phyloP scores from a whole-genome alignment of 2,888 invertebrate species.

The Eristalis arbustorum region DNA sequence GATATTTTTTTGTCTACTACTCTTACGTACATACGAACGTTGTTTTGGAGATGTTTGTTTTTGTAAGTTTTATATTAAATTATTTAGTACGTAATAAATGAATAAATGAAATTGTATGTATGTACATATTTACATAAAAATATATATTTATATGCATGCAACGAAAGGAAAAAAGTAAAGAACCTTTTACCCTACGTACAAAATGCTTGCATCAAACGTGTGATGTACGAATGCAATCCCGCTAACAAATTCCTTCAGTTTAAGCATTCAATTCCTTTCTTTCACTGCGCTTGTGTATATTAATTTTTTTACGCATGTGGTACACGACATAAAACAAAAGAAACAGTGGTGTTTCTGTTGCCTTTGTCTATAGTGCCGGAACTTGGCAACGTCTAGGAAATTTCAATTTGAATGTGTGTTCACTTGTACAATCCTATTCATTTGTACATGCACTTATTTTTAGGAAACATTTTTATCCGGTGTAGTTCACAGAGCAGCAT shows the following conservation, averaged over 20 bases:
- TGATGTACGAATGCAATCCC: constrained; percentile 42
- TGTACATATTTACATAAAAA: background rate
- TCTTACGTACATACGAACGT: too few relatives aligned
- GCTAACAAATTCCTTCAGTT: constrained; percentile 23
- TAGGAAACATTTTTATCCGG: constrained; percentile 25
- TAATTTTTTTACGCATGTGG: constrained; percentile 19
- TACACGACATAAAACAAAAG: constrained; percentile 4
- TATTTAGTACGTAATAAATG: too few relatives aligned
- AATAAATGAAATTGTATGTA: background rate
- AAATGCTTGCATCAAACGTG: constrained; percentile 9
- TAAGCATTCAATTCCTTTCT: constrained; percentile 45
- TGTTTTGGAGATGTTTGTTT: too few relatives aligned
- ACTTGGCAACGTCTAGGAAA: background rate
- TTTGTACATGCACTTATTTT: constrained; percentile 2
- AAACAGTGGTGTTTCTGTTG: background rate
- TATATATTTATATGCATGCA: background rate
- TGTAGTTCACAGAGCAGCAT: background rate
- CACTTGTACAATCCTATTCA: constrained; percentile 3
- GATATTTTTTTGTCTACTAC: too few relatives aligned
- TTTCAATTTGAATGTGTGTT: background rate
- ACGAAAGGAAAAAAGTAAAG: constrained; percentile 12
- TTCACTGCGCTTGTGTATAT: constrained; percentile 41
- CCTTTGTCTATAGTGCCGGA: background rate
- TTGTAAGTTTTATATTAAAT: too few relatives aligned
- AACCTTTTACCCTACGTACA: too few relatives aligned